Base-by-base conservation (phyloP, 2,797 vertebrate species). In the Cuniculus paca region DNA sequence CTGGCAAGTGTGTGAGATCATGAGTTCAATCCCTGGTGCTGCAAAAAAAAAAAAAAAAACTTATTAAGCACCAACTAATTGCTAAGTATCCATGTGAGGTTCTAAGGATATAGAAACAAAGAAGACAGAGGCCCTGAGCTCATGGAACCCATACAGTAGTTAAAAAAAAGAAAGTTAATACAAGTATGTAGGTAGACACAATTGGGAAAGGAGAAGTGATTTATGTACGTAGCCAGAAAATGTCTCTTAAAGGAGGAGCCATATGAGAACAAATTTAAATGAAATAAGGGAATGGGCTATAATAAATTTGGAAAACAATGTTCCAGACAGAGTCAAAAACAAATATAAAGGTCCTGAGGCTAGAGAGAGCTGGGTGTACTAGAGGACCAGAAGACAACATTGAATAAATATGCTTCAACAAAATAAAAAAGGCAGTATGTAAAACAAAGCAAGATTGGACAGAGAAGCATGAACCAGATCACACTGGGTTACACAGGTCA, bases 281-380 rank as follows among this genome's bases (percentile, higher is more conserved):
- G 31, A 85, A 81, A 85, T 61, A n/a, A 81, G 36, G 10, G 2
- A 91, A 77, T 77, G 20, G 75, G 50, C 28, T 42, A 48, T 60
- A 39, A 89, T 11, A 83, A 87, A 90, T 34, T 42, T 72, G 8
- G 24, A 63, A 92, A 91, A 58, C 60, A 87, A 72, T 88, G 16
- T 34, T 92, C 17, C 36, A 83, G 28, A 89, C 14, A 24, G 54
- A 74, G n/a, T 81, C 34, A 86, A 92, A 94, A 92, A 68, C 20
- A 95, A 81, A 36, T n/a, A 22, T 42, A 89, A 83, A 92, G n/a
- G 54, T 80, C 65, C 65, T 86, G 45, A 86, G n/a, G 45, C 58
- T 77, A 77, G n/a, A 85, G 85, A 31, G 45, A 79, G 61, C 14
- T 79, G 39, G n/a, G 36, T 16, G 48, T 72, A 26, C 48, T 83